Percentiles rank a stretch among this genome's conserved stretches.
Conservation (phyloP, 1,140 invertebrate species). For the Brachionus calyciflorus region DNA sequence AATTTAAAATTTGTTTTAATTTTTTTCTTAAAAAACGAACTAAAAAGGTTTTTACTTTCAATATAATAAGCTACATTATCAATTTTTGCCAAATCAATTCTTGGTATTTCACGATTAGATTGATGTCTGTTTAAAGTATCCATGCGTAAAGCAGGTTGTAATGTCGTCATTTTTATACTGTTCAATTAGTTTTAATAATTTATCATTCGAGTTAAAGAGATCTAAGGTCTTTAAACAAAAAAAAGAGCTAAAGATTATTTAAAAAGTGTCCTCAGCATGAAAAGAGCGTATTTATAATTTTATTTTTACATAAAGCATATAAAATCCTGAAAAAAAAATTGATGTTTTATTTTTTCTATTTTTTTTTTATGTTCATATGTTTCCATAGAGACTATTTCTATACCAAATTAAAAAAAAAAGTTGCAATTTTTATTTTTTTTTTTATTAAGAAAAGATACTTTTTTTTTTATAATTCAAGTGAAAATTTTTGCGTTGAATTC, state of each 20-base stretch:
- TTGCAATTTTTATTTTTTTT: background rate
- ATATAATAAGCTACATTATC: conserved; percentile 44
- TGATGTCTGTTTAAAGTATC: background rate
- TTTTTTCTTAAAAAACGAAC: background rate
- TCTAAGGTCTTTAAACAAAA: too few relatives aligned
- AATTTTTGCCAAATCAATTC: conserved; percentile 31
- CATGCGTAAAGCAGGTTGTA: background rate
- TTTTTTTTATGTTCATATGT: background rate
- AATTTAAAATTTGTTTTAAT: background rate
- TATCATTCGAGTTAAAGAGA: conserved; percentile 4
- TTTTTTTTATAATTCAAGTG: too few relatives aligned
- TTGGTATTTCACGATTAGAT: conserved; percentile 11
- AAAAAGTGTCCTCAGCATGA: background rate
- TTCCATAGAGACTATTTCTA: conserved; percentile 39
- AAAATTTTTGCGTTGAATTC: conserved; percentile 1
- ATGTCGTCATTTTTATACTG: conserved; percentile 6
- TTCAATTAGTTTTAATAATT: background rate
- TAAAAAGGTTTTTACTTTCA: conserved; percentile 3
- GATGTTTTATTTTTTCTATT: conserved; percentile 10
- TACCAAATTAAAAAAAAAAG: background rate
- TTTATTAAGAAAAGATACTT: too few relatives aligned
- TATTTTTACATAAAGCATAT: conserved; percentile 22
- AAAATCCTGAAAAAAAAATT: conserved; percentile 10
- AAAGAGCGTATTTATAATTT: conserved; percentile 20
- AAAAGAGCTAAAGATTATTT: background rate